A percentile compares a stretch with the other conserved stretches of the same genome.
phyloP scores from a whole-genome alignment of 2,888 invertebrate genomes.

The Agonopterix arenella region DNA sequence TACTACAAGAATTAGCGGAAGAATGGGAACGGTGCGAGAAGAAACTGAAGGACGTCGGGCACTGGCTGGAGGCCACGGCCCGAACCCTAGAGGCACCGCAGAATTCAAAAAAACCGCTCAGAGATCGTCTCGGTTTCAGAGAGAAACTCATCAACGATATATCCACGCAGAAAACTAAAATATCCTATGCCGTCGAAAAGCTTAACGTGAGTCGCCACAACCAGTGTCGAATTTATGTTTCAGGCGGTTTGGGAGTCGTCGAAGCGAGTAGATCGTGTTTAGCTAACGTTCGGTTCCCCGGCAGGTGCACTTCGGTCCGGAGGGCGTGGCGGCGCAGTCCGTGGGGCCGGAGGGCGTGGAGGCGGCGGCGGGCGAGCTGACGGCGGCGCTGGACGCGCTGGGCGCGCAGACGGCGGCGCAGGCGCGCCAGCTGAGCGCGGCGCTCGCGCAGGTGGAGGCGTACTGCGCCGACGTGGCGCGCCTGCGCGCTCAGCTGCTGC shows the following conservation, averaged over 20 bases:
- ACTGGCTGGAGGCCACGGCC: conserved; percentile 92
- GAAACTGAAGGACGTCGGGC: conserved; percentile 92
- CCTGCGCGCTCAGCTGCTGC: conserved; percentile 88
- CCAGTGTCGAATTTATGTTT: background rate
- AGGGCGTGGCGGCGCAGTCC: conserved; percentile 87
- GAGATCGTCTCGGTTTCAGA: conserved; percentile 90
- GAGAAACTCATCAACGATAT: conserved; percentile 93
- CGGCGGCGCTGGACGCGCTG: conserved; percentile 82
- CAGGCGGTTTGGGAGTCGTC: background rate
- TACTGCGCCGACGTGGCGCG: conserved; percentile 92
- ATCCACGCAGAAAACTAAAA: conserved; percentile 92
- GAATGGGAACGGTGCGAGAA: conserved; percentile 98
- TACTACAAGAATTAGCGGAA: conserved; percentile 93
- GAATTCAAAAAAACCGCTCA: conserved; percentile 89
- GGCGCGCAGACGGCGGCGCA: conserved; percentile 79
- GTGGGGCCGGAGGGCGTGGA: conserved; percentile 83
- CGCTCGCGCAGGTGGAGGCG: conserved; percentile 90
- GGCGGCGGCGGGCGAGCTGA: conserved; percentile 82
- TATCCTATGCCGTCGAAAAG: conserved; percentile 92
- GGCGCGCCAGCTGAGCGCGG: conserved; percentile 81
- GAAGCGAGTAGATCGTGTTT: background rate
- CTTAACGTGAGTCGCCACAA: conserved; percentile 80
- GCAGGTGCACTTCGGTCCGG: conserved; percentile 92
- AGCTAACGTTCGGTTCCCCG: background rate
- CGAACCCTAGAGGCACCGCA: conserved; percentile 86